These are phyloP conservation scores for Augochlorella aurata DNA, from an alignment of 2,888 invertebrate species.

Conservation along the genomic window DNA sequence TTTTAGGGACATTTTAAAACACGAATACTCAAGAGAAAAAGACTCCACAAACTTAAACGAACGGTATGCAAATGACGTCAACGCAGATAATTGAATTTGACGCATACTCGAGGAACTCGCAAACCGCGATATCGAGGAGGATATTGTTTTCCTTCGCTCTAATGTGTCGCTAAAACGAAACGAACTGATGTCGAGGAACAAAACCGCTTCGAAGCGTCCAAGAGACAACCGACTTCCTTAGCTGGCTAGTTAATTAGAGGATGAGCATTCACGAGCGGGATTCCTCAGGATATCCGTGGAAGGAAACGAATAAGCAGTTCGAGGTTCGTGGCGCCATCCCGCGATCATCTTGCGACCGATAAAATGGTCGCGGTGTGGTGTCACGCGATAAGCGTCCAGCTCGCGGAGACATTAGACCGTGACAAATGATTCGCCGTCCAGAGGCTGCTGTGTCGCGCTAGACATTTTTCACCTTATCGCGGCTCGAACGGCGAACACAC, in stretches of 20 bases:
- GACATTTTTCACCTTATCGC: slow-evolving; percentile 39
- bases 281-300: background rate
- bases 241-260: background rate
- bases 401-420: slow-evolving; percentile 21
- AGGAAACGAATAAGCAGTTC: too few species aligned
- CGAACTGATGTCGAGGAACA: too few species aligned
- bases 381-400: slow-evolving; percentile 44
- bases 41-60: too few species aligned
- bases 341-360: slow-evolving; percentile 30
- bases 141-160: too few species aligned
- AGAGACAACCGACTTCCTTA: background rate
- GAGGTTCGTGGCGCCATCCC: slow-evolving; percentile 56
- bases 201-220: background rate
- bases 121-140: too few species aligned
- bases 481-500: background rate
- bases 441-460: background rate
- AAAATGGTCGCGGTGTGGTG: slow-evolving; percentile 41
- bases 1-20: too few species aligned
- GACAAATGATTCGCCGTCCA: slow-evolving; percentile 30
- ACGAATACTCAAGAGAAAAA: too few species aligned
- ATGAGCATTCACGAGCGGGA: background rate
- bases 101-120: too few species aligned
- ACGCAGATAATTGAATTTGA: too few species aligned
- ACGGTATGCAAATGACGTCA: too few species aligned
- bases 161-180: too few species aligned